Evolutionary conservation across 2,888 invertebrate genomes (phyloP), one percentile per base, ranked within the genome.

Genomic region (Drosophila silvestris): DNA sequence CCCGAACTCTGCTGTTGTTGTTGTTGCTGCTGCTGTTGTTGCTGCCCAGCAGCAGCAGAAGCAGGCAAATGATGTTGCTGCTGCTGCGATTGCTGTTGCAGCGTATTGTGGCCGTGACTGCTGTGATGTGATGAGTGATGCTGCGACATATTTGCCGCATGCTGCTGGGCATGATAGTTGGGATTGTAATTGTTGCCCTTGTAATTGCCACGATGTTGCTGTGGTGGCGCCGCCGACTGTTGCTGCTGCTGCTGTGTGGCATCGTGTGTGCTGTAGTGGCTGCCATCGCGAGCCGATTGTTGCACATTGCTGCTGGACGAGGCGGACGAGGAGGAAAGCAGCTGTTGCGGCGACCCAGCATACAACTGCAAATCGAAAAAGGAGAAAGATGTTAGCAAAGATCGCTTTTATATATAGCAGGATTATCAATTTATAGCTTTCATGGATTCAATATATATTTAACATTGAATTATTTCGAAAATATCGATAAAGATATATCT

Each of bases 101-200:
- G 62, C 51, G 82, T 32, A 30, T 75, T 79, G 57, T 79, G 79
- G 52, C 66, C 77, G 61, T 79, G 79, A 19, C 54, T 72, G 26
- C 47, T 47, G 26, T 47, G 47, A 26, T 47, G 57, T 53, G 79
- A 59, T 91, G 89, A 59, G 9, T 89, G 89, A 59, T 90, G 91
- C 37, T 88, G 90, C 58, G 87, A 78, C 85, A 90, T 78, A 63
- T 47, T 47, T 16, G 85, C 73, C 63, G 63, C 85, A 69, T 91
- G 91, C 62, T 89, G 88, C 51, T 91, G 89, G 54, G 91, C 88
- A 69, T 92, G 92, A 72, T 92, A 92, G 57, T 92, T 91, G 16
- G 92, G 91, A 83, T 91, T 92, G 41, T 91, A 92, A 81, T 90
- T 92, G 70, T 91, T 92, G 77, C 92, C 92, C 77, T 91, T 92